Base-by-base conservation (phyloP, 1,140 invertebrate species). In the Homarus americanus region DNA sequence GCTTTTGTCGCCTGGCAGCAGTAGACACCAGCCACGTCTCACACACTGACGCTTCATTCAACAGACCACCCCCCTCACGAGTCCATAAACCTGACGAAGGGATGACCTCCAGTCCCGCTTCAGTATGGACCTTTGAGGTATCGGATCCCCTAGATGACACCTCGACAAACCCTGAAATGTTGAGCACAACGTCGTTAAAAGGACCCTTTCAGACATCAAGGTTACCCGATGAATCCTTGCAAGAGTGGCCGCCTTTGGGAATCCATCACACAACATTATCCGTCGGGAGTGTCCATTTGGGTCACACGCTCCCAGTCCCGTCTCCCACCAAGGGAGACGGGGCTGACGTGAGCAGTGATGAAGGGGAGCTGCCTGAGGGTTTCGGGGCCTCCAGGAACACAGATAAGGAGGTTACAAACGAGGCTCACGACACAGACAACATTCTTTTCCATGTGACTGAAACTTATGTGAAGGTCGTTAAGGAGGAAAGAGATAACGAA, bases 1-100 rank as follows among this genome's bases (percentile, higher is more conserved):
- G 86, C 7, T 88, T 44, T 76, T 88, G 86, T 82, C 86, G 86
- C 41, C 24, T 88, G 53, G 86, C 36, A 15, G 63, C 76, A 3
- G 86, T 88, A 4, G 63, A 80, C 24, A 75, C 66, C 69, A 20
- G 32, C 24, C n/a, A 73, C 24, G 2, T 49, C 38, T 17, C 41
- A 24, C 28, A 49, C 78, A 80, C 28, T 38, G 34, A 32, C 78
- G 9, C 20, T 32, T 17, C 49, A 7, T 17, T 32, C 63, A 69
- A 2, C 28, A 69, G 15, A 69, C 49, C 49, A n/a, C 3, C 79
- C 5, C 15, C 49, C 15, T n/a, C 79, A 15, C 2, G 7, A 20
- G 28, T 3, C 32, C 5, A 10, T 4, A 53, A 36, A 15, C n/a
- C 28, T 1, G 1, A 58, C 28, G 44, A 63, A 58, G 79, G 41